Evolutionary conservation across 2,113 vertebrate species (phyloP).

Genomic region (Syngnathus scovelli): DNA sequence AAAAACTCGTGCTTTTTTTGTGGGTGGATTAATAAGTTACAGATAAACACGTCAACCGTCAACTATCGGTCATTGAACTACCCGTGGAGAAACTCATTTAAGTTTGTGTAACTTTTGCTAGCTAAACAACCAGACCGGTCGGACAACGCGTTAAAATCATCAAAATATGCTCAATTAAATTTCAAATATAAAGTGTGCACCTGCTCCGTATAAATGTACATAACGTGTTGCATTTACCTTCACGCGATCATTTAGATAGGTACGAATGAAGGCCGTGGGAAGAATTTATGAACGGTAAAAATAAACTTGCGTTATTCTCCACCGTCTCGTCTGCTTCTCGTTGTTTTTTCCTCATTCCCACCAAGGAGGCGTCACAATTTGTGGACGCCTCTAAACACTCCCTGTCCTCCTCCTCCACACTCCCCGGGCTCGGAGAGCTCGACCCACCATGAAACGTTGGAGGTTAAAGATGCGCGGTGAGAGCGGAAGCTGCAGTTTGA

Average conservation of each 20-base stretch:
- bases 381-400: slow-evolving; percentile 36
- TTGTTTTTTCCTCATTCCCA: slow-evolving; percentile 22
- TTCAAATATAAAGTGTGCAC: slow-evolving; percentile 19
- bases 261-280: slow-evolving; percentile 23
- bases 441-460: not conserved
- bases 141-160: not conserved
- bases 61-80: slow-evolving; percentile 56
- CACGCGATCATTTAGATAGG: slow-evolving; percentile 40
- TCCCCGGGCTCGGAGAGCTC: not conserved
- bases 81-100: slow-evolving; percentile 3
- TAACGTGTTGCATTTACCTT: slow-evolving; percentile 30
- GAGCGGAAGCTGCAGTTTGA: slow-evolving; percentile 4
- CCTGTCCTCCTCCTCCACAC: slow-evolving; percentile 17
- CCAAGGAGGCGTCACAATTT: slow-evolving; percentile 37
- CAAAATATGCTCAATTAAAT: not conserved
- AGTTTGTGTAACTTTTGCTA: not conserved
- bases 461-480: fast-evolving
- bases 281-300: slow-evolving; percentile 19
- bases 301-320: slow-evolving; percentile 17
- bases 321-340: slow-evolving; percentile 30
- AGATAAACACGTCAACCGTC: slow-evolving; percentile 36
- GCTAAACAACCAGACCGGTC: not conserved
- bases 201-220: slow-evolving; percentile 27
- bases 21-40: slow-evolving; percentile 59
- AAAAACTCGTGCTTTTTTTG: not conserved